Base-by-base conservation (phyloP, 1,140 invertebrate species). In the Drosophila lacertosa region DNA sequence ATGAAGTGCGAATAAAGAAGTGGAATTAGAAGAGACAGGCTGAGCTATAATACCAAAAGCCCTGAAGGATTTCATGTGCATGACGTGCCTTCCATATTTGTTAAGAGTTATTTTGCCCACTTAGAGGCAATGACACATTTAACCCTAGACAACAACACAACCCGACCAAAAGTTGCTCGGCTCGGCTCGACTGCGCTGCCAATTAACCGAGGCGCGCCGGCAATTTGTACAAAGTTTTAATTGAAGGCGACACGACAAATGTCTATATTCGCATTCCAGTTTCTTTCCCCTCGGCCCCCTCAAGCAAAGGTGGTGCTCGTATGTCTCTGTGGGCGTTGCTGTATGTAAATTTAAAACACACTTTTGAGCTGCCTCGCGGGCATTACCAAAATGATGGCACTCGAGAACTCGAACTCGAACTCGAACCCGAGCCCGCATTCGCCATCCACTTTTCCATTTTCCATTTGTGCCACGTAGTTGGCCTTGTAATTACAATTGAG, bases 201-300 rank as follows among this genome's bases (percentile, higher is more conserved):
- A 84, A 84, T 84, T 84, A 80, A 86, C 72, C 73, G 72, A 72
- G 65, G 58, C 75, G 63, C 79, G 66, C 63, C 59, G 11, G 76
- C 81, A 84, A 84, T 77, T 88, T 88, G 82, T 77, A 71, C 68
- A 86, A 86, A 86, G 60, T 86, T 86, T 86, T 88, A 86, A 86
- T 86, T 86, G 81, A 88, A 81, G 77, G 71, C 82, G 73, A 84
- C 80, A 83, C 70, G 76, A 58, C 53, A 71, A 65, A 64, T 72
- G 68, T 69, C 47, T 62, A 71, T 55, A 73, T 59, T 69, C 68
- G 53, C 68, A 72, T 48, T 59, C 42, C 18, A 39, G 3, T 20
- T 7, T 20, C 29, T 6, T 7, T 5, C 18, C 32, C 9, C 5
- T 7, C 15, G 0, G 1, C 40, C 22, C 2, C 53, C 10, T 15